Evolutionary conservation across 1,140 invertebrate genomes (phyloP), one percentile per base, ranked within the genome.

Genomic region (Philotrypesis tridentata): DNA sequence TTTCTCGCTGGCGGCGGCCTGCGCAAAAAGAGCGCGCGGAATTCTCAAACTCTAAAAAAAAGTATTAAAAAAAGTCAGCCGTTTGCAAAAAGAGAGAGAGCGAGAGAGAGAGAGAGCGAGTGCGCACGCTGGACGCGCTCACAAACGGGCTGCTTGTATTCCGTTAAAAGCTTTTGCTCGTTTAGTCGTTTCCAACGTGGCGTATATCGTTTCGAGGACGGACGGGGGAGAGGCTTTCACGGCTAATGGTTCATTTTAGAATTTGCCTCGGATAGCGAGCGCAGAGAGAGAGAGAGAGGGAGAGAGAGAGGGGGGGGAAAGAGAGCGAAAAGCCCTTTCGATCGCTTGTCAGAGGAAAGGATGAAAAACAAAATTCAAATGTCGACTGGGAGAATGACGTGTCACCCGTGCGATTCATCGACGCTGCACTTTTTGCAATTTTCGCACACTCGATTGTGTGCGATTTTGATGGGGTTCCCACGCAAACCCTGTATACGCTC

Each of bases 121-220:
- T n/a, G n/a, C n/a, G 75, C 67, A 37, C 33, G 71, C 48, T 21
- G 65, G 60, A 76, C 61, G 25, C 21, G 48, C 2, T 2, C 80
- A 76, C 63, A 82, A 82, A 77, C 74, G 74, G 65, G 72, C n/a
- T 60, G 74, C 80, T 82, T 82, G 74, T 82, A 65, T 82, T 82
- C 74, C 67, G 74, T 77, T 82, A 77, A 82, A 82, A 82, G 80
- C 80, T 82, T 82, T 82, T 72, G 65, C 80, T 82, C 80, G 75
- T 82, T 82, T 72, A 82, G 74, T 77, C 63, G 71, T 65, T 55
- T 40, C 61, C 37, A 48, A n/a, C 31, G 71, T 27, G 61, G 74
- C 31, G 79, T 67, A 73, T 55, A 60, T 68, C 40, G 63, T 31
- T 63, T 23, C 21, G 27, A 17, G 70, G 31, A 67, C 6, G 23